phyloP scores from a whole-genome alignment of 1,140 invertebrate species.

The Tribolium castaneum region DNA sequence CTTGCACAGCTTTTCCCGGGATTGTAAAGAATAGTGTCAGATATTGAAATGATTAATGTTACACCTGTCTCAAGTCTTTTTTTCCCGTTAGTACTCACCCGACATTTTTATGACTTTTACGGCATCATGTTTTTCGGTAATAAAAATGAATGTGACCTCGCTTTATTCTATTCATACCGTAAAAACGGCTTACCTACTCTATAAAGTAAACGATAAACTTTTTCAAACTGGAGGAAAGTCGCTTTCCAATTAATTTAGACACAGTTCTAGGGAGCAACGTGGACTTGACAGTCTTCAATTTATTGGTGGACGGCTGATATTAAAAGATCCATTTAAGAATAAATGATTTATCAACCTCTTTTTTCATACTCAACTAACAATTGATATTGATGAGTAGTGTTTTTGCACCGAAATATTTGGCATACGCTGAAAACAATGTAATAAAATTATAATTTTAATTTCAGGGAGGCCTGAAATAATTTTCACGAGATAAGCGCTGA shows the following conservation, averaged over 20 bases:
- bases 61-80: slow-evolving; percentile 7
- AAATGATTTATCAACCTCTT: not conserved
- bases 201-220: not conserved
- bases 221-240: not conserved
- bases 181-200: not conserved
- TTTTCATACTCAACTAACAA: not conserved
- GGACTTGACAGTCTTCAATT: slow-evolving; percentile 7
- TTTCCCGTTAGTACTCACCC: not conserved
- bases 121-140: slow-evolving; percentile 26
- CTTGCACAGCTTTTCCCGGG: not conserved
- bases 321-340: slow-evolving; percentile 6
- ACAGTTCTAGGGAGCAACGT: not conserved
- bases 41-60: slow-evolving; percentile 35
- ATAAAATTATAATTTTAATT: no score
- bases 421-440: no score
- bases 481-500: no score
- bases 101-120: slow-evolving; percentile 29
- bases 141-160: slow-evolving; percentile 26
- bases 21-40: slow-evolving; percentile 4
- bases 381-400: no score
- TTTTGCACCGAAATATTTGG: no score
- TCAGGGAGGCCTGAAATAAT: no score
- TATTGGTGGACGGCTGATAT: not conserved
- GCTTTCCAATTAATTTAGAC: not conserved
- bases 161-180: slow-evolving; percentile 4